Evolutionary conservation across 2,113 vertebrate species (phyloP).

Genomic region (Proterorhinus semilunaris): DNA sequence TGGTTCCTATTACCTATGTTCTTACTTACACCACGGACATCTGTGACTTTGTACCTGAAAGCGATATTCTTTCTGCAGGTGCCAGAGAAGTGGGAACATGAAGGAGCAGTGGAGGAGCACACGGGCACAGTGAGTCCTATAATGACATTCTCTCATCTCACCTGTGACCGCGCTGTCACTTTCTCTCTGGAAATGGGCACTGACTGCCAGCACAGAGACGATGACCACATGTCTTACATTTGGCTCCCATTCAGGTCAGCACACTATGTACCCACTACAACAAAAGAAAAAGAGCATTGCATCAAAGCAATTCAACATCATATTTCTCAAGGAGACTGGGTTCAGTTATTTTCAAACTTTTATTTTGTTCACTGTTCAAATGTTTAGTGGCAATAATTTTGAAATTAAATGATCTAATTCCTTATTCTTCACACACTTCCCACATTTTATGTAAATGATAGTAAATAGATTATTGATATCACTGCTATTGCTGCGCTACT

Average conservation of each 20-base stretch:
- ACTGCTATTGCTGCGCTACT: too few species aligned
- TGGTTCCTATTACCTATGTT: not conserved
- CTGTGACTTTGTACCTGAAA: not conserved
- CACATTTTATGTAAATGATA: not conserved
- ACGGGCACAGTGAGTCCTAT: slow-evolving; percentile 30
- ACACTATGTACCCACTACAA: slow-evolving; percentile 43
- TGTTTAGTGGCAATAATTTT: slow-evolving; percentile 10
- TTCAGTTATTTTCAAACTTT: slow-evolving; percentile 37
- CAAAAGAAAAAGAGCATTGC: slow-evolving; percentile 27
- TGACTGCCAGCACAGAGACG: slow-evolving; percentile 43
- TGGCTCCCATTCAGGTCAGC: slow-evolving; percentile 49
- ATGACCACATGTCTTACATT: slow-evolving; percentile 51
- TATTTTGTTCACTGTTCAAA: too few species aligned
- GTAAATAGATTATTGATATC: not conserved
- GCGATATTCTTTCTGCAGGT: not conserved
- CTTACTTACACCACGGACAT: not conserved
- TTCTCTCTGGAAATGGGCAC: slow-evolving; percentile 31
- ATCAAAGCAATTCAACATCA: slow-evolving; percentile 41
- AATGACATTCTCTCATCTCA: slow-evolving; percentile 38
- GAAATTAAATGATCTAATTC: slow-evolving; percentile 10
- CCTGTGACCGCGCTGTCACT: slow-evolving; percentile 38
- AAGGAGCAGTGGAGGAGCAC: slow-evolving; percentile 15
- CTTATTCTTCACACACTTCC: slow-evolving; percentile 23
- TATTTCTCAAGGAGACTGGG: slow-evolving; percentile 40
- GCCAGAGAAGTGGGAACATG: slow-evolving; percentile 4